A percentile compares a stretch with the other conserved stretches of the same genome.
Conservation (phyloP, 1,140 invertebrate genomes). For the Listronotus oregonensis region DNA sequence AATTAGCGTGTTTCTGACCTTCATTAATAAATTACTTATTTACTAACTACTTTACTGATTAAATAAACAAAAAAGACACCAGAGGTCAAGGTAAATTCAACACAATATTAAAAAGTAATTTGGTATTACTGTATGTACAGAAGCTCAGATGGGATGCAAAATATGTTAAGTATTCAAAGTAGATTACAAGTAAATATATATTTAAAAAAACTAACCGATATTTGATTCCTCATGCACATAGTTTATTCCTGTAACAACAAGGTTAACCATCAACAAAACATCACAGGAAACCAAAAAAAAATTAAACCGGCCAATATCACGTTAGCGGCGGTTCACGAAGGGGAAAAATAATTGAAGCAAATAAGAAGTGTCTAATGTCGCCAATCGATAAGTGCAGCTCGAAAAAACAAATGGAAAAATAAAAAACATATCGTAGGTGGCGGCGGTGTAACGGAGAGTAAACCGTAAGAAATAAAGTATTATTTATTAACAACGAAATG, state of each 20-base stretch:
- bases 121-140: too few relatives aligned
- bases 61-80: too few relatives aligned
- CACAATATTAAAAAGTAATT: too few relatives aligned
- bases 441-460: not conserved
- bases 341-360: slow-evolving; percentile 22
- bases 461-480: slow-evolving; percentile 3
- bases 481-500: not conserved
- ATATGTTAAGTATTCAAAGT: too few relatives aligned
- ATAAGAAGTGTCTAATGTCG: slow-evolving; percentile 25
- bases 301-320: slow-evolving; percentile 27
- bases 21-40: too few relatives aligned
- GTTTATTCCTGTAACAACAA: slow-evolving; percentile 35
- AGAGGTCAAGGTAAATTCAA: too few relatives aligned
- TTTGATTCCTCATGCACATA: slow-evolving; percentile 43
- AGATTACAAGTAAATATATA: too few relatives aligned
- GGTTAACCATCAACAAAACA: slow-evolving; percentile 25
- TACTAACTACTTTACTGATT: too few relatives aligned
- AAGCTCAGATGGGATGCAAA: too few relatives aligned
- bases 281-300: slow-evolving; percentile 25
- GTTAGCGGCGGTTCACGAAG: not conserved
- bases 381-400: slow-evolving; percentile 33
- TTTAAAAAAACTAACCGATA: slow-evolving; percentile 34
- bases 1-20: too few relatives aligned
- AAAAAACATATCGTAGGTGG: not conserved
- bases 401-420: slow-evolving; percentile 22